Evolutionary conservation across 2,113 vertebrate genomes (phyloP), one percentile per base, ranked within the genome.

Genomic region (Seriola aureovittata): DNA sequence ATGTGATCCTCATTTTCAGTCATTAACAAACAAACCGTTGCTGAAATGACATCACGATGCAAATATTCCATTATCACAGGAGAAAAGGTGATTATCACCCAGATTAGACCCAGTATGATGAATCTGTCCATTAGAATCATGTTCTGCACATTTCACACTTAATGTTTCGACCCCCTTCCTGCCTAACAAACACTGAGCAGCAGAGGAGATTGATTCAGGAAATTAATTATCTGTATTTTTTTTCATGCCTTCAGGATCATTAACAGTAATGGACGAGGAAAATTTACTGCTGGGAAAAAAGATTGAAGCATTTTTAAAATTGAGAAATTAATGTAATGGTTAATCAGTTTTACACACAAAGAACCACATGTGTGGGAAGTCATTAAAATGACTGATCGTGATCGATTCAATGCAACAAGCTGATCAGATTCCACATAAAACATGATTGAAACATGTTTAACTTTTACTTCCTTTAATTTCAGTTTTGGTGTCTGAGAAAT

Each of bases 101-200:
- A 68, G 70, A 85, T 85, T 71, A 80, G 68, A 46, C n/a, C n/a
- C 58, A 23, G 29, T 29, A 64, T 66, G 83, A 81, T 38, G 44
- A 78, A 83, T 85, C 42, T 23, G 69, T 48, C 29, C 76, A 80
- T 85, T 75, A 75, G 74, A 71, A 59, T 72, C 3, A 44, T 59
- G 34, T 58, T 79, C 59, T 67, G 64, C 75, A 64, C 69, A 71
- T 81, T 80, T 80, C 58, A 66, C 73, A 29, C 32, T 46, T 75
- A 23, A 40, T 23, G 32, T 50, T 42, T 57, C 4, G 34, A 36
- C 54, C 62, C 64, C 59, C 84, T 60, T 42, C 59, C 32, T 9
- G 5, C 32, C 52, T n/a, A 3, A 54, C 21, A 11, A 60, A 46
- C 55, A 59, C 69, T 29, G 29, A n/a, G 52, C 16, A 54, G 21